phyloP scores from a whole-genome alignment of 2,113 vertebrate species.

The Erythrocebus patas region DNA sequence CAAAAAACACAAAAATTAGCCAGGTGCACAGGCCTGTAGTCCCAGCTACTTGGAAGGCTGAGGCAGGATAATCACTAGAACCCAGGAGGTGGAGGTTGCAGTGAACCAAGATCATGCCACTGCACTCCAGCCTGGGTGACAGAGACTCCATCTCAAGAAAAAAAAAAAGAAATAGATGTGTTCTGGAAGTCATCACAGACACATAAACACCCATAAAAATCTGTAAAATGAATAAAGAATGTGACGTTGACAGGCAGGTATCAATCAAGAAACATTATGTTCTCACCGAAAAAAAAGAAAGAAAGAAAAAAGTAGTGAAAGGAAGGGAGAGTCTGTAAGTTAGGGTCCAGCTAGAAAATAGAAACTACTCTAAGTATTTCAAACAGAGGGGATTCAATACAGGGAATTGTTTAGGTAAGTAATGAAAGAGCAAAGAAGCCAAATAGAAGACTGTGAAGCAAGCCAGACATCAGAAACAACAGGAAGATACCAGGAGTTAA shows the following conservation, averaged over 20 bases:
- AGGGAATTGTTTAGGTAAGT: not conserved
- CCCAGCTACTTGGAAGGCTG: no score
- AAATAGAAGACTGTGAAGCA: not conserved
- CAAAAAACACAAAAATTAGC: no score
- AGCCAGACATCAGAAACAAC: not conserved
- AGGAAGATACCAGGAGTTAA: not conserved
- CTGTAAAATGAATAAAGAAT: not conserved
- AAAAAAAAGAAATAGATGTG: not conserved
- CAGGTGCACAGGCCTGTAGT: no score
- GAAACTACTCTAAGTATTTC: not conserved
- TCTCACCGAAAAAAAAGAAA: not conserved
- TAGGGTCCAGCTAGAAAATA: not conserved
- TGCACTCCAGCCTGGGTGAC: no score
- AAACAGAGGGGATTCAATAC: not conserved
- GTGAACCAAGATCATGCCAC: no score
- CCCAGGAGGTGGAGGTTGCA: no score
- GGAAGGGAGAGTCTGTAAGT: not conserved
- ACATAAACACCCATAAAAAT: not conserved
- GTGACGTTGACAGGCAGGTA: not conserved
- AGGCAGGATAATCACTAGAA: no score
- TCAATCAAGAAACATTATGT: not conserved
- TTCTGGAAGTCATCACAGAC: not conserved
- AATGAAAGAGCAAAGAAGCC: not conserved
- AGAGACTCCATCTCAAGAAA: no score
- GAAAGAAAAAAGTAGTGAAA: not conserved